phyloP scores from a whole-genome alignment of 1,140 invertebrate genomes.

The Bombus superbus region DNA sequence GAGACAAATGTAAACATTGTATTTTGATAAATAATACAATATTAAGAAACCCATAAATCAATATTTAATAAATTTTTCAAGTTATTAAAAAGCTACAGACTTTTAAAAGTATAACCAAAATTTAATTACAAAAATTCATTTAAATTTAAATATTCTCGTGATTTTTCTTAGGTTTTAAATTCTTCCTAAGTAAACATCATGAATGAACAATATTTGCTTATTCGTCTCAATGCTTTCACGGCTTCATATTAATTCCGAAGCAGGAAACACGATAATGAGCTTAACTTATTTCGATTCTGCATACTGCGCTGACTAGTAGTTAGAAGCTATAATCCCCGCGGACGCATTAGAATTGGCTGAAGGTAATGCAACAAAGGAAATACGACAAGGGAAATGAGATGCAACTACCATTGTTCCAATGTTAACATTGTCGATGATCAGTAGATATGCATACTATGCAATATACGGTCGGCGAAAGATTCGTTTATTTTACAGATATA shows the following conservation, averaged over 20 bases:
- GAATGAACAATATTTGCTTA: not conserved
- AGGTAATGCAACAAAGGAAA: slow-evolving; percentile 59
- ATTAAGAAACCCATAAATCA: not conserved
- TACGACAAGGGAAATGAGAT: slow-evolving; percentile 28
- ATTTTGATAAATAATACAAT: not conserved
- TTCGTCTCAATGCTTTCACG: not conserved
- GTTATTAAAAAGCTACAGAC: too few species aligned
- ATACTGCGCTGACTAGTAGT: not conserved
- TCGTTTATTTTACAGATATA: not conserved
- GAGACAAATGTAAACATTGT: not conserved
- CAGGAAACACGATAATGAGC: slow-evolving; percentile 31
- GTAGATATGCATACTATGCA: not conserved
- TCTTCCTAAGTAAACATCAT: too few species aligned
- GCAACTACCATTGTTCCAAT: not conserved
- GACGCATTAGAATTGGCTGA: slow-evolving; percentile 37
- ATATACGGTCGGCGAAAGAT: not conserved
- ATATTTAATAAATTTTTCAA: too few species aligned
- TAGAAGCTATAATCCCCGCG: slow-evolving; percentile 42
- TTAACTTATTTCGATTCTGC: slow-evolving; percentile 51
- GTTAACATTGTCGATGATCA: not conserved
- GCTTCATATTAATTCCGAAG: slow-evolving; percentile 32
- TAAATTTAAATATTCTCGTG: too few species aligned
- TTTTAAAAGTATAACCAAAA: too few species aligned
- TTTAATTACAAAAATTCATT: too few species aligned
- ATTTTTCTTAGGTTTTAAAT: too few species aligned